Evolutionary conservation across 2,113 vertebrate species (phyloP).

Genomic region (Capreolus pygargus): DNA sequence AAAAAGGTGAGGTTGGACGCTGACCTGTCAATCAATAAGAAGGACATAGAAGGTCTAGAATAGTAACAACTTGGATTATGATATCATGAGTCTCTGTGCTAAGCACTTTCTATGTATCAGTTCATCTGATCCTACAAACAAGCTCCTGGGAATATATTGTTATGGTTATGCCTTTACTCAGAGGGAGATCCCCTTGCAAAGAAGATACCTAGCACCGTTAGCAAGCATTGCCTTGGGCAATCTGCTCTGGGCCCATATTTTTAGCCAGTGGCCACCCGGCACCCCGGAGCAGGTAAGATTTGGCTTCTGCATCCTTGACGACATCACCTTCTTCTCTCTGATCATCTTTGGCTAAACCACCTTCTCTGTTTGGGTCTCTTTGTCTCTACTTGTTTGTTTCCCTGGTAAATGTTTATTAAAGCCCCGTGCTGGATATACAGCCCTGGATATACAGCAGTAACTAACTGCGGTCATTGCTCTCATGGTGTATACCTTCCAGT

Average conservation of each 20-base stretch:
- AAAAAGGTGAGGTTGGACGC: not conserved
- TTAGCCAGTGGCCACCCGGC: fast-evolving
- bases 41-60: fast-evolving
- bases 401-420: not conserved
- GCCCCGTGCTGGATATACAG: not conserved
- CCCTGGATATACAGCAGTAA: not conserved
- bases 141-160: not conserved
- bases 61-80: fast-evolving
- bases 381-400: not conserved
- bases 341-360: not conserved
- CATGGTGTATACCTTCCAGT: not conserved
- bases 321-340: not conserved
- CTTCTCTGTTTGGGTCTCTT: not conserved
- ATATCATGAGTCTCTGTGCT: not conserved
- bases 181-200: not conserved
- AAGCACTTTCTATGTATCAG: not conserved
- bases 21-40: not conserved
- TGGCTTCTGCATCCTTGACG: not conserved
- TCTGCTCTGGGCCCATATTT: not conserved
- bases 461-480: fast-evolving
- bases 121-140: not conserved
- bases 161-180: not conserved
- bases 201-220: not conserved
- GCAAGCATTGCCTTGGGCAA: fast-evolving
- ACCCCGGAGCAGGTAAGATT: too few relatives aligned